Conservation (phyloP, 2,797 vertebrate species). For the Neosalanx taihuensis region DNA sequence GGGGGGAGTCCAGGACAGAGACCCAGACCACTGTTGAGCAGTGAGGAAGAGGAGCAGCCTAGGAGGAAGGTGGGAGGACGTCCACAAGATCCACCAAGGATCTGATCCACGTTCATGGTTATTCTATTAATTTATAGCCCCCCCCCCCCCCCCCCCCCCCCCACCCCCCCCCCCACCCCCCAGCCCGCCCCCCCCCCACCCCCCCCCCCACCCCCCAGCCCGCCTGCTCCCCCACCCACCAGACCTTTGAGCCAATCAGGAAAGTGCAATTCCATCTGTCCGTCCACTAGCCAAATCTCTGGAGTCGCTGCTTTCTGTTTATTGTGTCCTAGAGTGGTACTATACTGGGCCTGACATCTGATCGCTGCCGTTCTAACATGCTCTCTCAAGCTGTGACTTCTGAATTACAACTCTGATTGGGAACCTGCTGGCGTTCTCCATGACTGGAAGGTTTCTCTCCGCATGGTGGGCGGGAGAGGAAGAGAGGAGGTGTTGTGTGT, state of each 20-base stretch:
- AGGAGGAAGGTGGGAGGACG: conserved; percentile 39
- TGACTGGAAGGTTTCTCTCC: conserved; percentile 40
- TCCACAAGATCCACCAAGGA: conserved; percentile 38
- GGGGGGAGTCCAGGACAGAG: conserved; percentile 35
- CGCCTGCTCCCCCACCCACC: conserved; percentile 45
- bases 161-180: too few species aligned
- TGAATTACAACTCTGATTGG: too few species aligned
- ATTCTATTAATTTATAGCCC: conserved; percentile 68
- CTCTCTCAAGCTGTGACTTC: conserved; percentile 81
- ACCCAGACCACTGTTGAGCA: conserved; percentile 67
- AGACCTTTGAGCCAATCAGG: conserved; percentile 69
- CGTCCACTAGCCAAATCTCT: conserved; percentile 64
- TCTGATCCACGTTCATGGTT: conserved; percentile 54
- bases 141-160: neutral
- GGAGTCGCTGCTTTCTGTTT: conserved; percentile 75
- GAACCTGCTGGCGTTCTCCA: conserved; percentile 41
- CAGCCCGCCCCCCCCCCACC: too few species aligned
- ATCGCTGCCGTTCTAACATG: conserved; percentile 70
- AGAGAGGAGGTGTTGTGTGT: conserved; percentile 45
- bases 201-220: neutral
- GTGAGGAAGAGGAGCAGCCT: conserved; percentile 44
- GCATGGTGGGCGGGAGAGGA: conserved; percentile 40
- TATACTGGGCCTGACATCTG: conserved; percentile 66
- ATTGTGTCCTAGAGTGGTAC: conserved; percentile 80
- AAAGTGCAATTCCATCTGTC: conserved; percentile 69